Percentiles rank a stretch among this genome's conserved stretches.
Conservation (phyloP, 2,888 invertebrate species). For the Ophioninae sp. region DNA sequence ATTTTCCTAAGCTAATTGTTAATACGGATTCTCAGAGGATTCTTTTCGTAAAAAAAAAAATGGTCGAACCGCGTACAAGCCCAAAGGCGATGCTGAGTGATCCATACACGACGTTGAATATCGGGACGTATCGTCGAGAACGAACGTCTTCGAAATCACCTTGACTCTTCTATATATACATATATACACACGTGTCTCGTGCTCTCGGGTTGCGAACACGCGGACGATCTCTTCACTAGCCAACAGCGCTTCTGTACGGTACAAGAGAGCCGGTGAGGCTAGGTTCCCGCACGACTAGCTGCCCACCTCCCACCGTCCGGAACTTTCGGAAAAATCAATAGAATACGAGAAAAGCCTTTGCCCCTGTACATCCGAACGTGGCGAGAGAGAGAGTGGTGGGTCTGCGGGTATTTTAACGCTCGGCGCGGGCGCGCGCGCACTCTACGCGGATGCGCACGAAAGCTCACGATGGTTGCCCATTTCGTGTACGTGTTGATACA, state of each 20-base stretch:
- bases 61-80: too few relatives aligned
- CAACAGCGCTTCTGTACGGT: constrained; percentile 59
- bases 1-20: too few relatives aligned
- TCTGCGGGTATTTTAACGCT: constrained; percentile 58
- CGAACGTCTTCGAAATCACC: constrained; percentile 35
- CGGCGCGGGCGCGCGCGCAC: constrained; percentile 35
- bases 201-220: constrained; percentile 60
- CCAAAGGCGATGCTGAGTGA: too few relatives aligned
- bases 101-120: too few relatives aligned
- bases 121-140: too few relatives aligned
- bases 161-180: constrained; percentile 35
- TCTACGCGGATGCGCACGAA: constrained; percentile 44
- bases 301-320: constrained; percentile 76
- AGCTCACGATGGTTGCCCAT: constrained; percentile 48
- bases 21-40: too few relatives aligned
- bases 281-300: constrained; percentile 71
- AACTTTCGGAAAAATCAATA: constrained; percentile 86
- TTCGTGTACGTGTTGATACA: constrained; percentile 32
- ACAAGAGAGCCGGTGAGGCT: constrained; percentile 55
- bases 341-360: constrained; percentile 82
- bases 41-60: too few relatives aligned
- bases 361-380: constrained; percentile 32
- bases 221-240: constrained; percentile 58
- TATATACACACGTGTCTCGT: constrained; percentile 38
- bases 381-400: constrained; percentile 72